Evolutionary conservation across 2,888 invertebrate species (phyloP).

Genomic region (Netelia virgata): DNA sequence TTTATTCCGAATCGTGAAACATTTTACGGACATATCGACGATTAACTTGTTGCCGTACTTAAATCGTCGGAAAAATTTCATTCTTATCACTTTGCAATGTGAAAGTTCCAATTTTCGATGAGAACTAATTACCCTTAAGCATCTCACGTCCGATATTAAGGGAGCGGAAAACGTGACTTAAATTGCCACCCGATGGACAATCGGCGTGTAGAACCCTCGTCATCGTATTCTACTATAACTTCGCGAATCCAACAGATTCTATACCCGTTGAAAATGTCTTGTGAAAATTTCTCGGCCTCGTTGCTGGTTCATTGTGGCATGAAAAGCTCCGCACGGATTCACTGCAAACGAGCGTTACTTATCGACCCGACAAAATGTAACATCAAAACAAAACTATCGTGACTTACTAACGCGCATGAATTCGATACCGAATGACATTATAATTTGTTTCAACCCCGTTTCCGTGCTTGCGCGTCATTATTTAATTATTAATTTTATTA

Average conservation of each 20-base stretch:
- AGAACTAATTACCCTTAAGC: neutral
- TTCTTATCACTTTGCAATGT: neutral
- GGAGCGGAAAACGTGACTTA: neutral
- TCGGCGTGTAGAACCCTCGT: slow-evolving; percentile 42
- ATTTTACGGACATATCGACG: too few species aligned
- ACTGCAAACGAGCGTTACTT: slow-evolving; percentile 12
- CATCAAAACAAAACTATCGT: slow-evolving; percentile 20
- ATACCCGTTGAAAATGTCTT: slow-evolving; percentile 2
- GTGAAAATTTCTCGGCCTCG: slow-evolving; percentile 11
- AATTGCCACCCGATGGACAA: slow-evolving; percentile 47
- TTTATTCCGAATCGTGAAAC: too few species aligned
- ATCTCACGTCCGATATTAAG: neutral
- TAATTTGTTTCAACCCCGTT: too few species aligned
- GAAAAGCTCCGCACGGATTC: neutral
- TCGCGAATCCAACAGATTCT: neutral
- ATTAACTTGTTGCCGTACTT: too few species aligned
- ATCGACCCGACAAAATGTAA: slow-evolving; percentile 13
- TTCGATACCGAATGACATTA: neutral
- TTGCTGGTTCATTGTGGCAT: neutral
- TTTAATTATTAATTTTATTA: neutral
- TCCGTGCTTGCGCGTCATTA: too few species aligned
- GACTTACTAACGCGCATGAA: neutral
- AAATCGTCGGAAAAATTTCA: neutral
- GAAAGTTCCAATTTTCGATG: neutral
- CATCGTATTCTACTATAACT: slow-evolving; percentile 40